Evolutionary conservation across 2,888 invertebrate species (phyloP), one percentile per base, ranked within the genome.

Genomic region (Drosophila robusta): DNA sequence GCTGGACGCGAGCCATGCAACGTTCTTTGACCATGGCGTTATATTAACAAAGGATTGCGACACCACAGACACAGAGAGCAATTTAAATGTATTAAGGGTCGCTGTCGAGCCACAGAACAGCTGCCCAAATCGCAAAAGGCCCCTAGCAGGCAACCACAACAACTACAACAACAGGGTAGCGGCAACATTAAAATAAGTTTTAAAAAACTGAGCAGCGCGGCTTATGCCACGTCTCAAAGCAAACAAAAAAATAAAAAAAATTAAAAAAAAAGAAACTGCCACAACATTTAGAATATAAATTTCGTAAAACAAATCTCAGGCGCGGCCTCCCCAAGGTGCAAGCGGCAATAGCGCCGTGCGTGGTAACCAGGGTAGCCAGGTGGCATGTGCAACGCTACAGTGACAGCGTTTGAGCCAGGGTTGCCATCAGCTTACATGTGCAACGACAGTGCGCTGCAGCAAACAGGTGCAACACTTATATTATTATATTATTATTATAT

Each of bases 21-120:
- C 50, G 38, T 51, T 51, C 52, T 34, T 39, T 42, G 39, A 54
- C 56, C 60, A 36, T 57, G 51, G 71, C 68, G 55, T 58, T 73
- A 55, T 47, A 64, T 58, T 60, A 56, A 66, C 68, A 62, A 71
- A 54, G 70, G 66, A 60, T 58, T 75, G 50, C 16, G 47, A 61
- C 76, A 61, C 68, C 57, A 49, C 32, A 29, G 52, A 52, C 51
- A 50, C 46, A 36, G 63, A n/a, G 39, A 51, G 52, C 79, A 69
- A 65, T 78, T 82, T 75, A 78, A 76, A 78, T 82, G 78, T 80
- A 78, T 82, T 81, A 76, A 65, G 57, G 70, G 75, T 47, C 63
- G 65, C 57, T 34, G 64, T 56, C 60, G 60, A 46, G 69, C 54
- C 51, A 50, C 63, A 57, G 46, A 44, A 49, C 70, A 76, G 67